phyloP scores from a whole-genome alignment of 2,888 invertebrate genomes.

The Calameuta pallipes region DNA sequence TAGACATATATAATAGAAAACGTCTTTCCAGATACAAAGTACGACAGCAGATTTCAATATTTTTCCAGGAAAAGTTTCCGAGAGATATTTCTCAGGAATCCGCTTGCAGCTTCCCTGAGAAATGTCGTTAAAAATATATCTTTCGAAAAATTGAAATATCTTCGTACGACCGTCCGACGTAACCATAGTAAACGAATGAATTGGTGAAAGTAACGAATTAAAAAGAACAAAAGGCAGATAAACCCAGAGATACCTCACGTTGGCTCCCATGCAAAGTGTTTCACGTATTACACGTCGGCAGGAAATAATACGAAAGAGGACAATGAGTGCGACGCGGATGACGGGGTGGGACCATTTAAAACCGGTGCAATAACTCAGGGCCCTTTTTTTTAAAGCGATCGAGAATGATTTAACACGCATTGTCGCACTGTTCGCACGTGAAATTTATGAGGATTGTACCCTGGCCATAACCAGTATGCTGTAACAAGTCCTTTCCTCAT shows the following conservation, averaged over 20 bases:
- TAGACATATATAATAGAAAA: background rate
- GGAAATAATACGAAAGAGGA: background rate
- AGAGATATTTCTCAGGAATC: background rate
- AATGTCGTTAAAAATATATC: background rate
- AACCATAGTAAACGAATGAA: background rate
- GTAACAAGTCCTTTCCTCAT: constrained; percentile 45
- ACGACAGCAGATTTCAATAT: background rate
- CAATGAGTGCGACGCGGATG: background rate
- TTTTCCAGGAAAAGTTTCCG: background rate
- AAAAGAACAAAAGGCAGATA: background rate
- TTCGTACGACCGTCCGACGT: background rate
- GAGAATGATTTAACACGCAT: constrained; percentile 52
- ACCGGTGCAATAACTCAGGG: constrained; percentile 43
- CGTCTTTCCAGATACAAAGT: background rate
- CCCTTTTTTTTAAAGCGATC: constrained; percentile 42
- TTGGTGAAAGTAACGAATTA: background rate
- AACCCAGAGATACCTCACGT: background rate
- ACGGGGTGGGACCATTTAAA: constrained; percentile 6
- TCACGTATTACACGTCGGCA: background rate
- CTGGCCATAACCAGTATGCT: constrained; percentile 35
- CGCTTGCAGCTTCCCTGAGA: background rate
- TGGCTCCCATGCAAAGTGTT: background rate
- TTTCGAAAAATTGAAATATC: background rate
- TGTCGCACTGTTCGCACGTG: constrained; percentile 50
- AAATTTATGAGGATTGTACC: constrained; percentile 42